These are phyloP conservation scores for Papilio glaucus DNA, from an alignment of 1,140 invertebrate genomes.

Conservation along the genomic window DNA sequence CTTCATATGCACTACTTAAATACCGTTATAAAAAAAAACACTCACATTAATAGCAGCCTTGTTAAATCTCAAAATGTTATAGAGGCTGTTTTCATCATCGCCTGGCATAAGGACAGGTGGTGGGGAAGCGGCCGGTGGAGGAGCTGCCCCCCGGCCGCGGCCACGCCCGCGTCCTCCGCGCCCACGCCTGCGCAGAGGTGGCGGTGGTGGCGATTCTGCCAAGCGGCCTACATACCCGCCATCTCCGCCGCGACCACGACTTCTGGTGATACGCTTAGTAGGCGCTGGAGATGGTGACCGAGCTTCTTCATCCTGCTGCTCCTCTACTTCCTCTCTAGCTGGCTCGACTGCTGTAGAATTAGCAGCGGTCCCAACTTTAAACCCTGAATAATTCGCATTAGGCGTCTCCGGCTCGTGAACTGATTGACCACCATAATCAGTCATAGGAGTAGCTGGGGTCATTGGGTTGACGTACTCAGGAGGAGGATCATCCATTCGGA, in stretches of 20 bases:
- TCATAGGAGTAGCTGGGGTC: slow-evolving; percentile 86
- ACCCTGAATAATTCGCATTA: slow-evolving; percentile 68
- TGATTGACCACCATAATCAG: slow-evolving; percentile 78
- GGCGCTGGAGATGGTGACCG: slow-evolving; percentile 74
- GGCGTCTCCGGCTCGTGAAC: slow-evolving; percentile 75
- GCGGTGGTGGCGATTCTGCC: slow-evolving; percentile 71
- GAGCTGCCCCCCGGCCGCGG: slow-evolving; percentile 65
- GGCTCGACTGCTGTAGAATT: slow-evolving; percentile 63
- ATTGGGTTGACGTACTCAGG: slow-evolving; percentile 93
- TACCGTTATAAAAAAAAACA: slow-evolving; percentile 38
- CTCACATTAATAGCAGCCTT: slow-evolving; percentile 90
- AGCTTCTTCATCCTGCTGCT: slow-evolving; percentile 63
- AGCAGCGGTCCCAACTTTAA: slow-evolving; percentile 63
- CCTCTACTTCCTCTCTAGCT: slow-evolving; percentile 61
- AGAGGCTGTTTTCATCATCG: slow-evolving; percentile 92
- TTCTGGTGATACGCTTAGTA: slow-evolving; percentile 78
- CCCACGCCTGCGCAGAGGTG: slow-evolving; percentile 62
- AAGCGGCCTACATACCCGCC: slow-evolving; percentile 69
- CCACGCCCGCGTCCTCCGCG: slow-evolving; percentile 66
- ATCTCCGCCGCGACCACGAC: slow-evolving; percentile 71
- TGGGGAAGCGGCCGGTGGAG: slow-evolving; percentile 64
- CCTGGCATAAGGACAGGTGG: slow-evolving; percentile 68
- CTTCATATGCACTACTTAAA: too few relatives aligned
- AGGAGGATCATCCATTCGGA: slow-evolving; percentile 95
- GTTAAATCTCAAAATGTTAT: slow-evolving; percentile 91